phyloP scores from a whole-genome alignment of 2,888 invertebrate species.

The Drosophila nr. perissopoda region DNA sequence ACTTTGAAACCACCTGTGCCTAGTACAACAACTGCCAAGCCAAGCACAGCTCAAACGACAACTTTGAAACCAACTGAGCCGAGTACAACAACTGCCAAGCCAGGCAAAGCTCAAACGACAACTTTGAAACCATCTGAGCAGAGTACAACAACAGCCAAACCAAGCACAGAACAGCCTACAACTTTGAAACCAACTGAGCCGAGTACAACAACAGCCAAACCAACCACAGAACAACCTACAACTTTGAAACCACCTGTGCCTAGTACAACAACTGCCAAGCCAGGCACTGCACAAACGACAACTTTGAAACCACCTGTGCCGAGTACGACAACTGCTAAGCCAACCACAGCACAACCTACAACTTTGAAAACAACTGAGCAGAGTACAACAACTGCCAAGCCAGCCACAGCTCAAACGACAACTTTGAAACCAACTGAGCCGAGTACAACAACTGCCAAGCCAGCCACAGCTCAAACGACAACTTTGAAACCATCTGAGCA shows the following conservation, averaged over 20 bases:
- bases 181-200: not conserved
- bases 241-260: not conserved
- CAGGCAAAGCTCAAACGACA: not conserved
- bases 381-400: not conserved
- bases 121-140: not conserved
- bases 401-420: not conserved
- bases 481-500: not conserved
- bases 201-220: not conserved
- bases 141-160: not conserved
- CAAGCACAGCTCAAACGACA: not conserved
- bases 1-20: not conserved
- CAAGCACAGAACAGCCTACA: not conserved
- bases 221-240: not conserved
- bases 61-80: not conserved
- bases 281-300: not conserved
- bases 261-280: not conserved
- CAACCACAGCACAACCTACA: not conserved
- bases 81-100: not conserved
- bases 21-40: not conserved
- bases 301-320: not conserved
- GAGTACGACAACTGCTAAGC: not conserved
- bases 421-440: rapidly evolving
- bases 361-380: not conserved
- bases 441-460: not conserved
- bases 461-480: not conserved